A percentile compares a stretch with the other conserved stretches of the same genome.
Evolutionary conservation across 2,888 invertebrate species (phyloP).

Genomic region (Hirtodrosophila cameraria): DNA sequence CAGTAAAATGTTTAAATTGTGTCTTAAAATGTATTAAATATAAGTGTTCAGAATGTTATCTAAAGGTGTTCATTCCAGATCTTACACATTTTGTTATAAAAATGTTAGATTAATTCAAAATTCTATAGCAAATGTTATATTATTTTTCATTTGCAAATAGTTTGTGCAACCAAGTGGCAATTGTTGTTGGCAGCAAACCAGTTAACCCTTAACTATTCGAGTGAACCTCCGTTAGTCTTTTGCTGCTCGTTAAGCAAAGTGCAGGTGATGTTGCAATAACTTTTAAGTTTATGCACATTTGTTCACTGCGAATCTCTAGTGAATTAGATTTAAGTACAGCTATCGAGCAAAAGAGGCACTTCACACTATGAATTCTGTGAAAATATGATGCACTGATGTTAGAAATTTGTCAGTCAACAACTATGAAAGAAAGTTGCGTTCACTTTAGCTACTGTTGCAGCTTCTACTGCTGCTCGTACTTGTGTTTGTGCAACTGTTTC

Average conservation of each 20-base stretch:
- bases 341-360: slow-evolving; percentile 14
- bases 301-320: slow-evolving; percentile 54
- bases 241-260: slow-evolving; percentile 62
- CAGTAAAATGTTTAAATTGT: no score
- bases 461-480: slow-evolving; percentile 1
- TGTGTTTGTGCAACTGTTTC: slow-evolving; percentile 2
- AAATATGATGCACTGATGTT: slow-evolving; percentile 53
- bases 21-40: no score
- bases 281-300: slow-evolving; percentile 58
- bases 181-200: slow-evolving; percentile 8
- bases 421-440: slow-evolving; percentile 1
- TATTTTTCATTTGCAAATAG: slow-evolving; percentile 8
- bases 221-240: slow-evolving; percentile 31
- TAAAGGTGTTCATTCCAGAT: no score
- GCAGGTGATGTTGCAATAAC: slow-evolving; percentile 54
- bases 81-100: no score
- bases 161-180: slow-evolving; percentile 15
- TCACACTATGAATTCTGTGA: slow-evolving; percentile 33
- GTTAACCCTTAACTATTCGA: slow-evolving; percentile 6
- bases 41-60: no score
- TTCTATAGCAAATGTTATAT: no score
- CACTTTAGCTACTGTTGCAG: not conserved
- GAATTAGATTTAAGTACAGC: slow-evolving; percentile 52
- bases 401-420: slow-evolving; percentile 42
- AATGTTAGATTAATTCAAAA: no score